Evolutionary conservation across 2,113 vertebrate species (phyloP).

Genomic region (Coreoperca whiteheadi): DNA sequence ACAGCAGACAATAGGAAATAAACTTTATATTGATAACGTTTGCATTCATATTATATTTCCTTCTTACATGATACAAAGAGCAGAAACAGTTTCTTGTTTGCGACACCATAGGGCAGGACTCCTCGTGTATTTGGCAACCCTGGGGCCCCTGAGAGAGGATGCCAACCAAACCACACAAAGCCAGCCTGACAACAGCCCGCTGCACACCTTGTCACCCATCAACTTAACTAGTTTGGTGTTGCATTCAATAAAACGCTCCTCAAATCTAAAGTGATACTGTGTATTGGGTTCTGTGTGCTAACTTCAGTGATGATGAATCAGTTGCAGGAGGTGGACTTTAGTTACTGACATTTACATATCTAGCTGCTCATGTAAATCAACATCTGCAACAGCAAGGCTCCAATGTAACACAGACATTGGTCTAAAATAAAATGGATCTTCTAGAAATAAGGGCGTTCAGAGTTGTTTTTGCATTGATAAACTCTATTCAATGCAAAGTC

Average conservation of each 20-base stretch:
- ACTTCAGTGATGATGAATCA: too few relatives aligned
- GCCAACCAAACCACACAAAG: too few relatives aligned
- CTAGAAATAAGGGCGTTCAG: not conserved
- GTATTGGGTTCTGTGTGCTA: not conserved
- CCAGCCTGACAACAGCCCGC: too few relatives aligned
- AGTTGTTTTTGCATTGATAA: not conserved
- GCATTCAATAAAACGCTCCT: not conserved
- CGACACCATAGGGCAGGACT: too few relatives aligned
- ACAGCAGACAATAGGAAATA: too few relatives aligned
- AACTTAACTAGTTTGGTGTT: not conserved
- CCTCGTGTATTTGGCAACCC: too few relatives aligned
- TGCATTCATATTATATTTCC: too few relatives aligned
- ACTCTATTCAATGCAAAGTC: not conserved
- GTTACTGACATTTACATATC: not conserved
- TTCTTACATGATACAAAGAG: too few relatives aligned
- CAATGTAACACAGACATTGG: not conserved
- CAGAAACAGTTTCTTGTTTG: too few relatives aligned
- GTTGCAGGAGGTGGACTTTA: too few relatives aligned
- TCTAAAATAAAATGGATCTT: not conserved
- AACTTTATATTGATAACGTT: too few relatives aligned
- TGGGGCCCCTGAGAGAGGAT: too few relatives aligned
- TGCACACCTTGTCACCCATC: not conserved
- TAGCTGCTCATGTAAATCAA: not conserved
- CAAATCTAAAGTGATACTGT: not conserved
- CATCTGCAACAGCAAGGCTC: not conserved